Evolutionary conservation across 2,113 vertebrate species (phyloP).

Genomic region (Promerops cafer): DNA sequence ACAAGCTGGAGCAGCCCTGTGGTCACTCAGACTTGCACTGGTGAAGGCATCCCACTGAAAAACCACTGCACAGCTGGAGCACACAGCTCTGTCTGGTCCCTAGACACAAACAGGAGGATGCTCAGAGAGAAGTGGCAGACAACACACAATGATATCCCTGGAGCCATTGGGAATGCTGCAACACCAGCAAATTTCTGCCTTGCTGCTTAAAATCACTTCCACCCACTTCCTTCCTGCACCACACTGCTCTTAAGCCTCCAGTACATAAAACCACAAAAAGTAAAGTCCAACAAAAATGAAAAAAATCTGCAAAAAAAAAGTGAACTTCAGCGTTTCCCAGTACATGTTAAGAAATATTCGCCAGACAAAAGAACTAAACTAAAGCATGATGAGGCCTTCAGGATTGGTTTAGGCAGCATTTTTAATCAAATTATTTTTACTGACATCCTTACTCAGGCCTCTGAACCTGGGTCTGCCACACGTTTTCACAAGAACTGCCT

Average conservation of each 20-base stretch:
- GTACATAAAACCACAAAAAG: neutral
- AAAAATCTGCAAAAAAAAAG: neutral
- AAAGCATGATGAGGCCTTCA: neutral
- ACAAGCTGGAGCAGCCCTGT: neutral
- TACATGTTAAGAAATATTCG: neutral
- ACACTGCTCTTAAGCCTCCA: neutral
- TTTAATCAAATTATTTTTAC: neutral
- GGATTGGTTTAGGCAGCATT: neutral
- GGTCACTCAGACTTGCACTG: neutral
- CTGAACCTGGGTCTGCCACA: neutral
- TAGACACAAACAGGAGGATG: neutral
- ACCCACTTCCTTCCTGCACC: neutral
- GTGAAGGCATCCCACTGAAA: neutral
- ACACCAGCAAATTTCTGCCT: neutral
- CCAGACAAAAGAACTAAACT: neutral
- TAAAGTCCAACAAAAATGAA: neutral
- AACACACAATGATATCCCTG: neutral
- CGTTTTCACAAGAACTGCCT: neutral
- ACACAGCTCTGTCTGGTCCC: neutral
- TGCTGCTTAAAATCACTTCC: neutral
- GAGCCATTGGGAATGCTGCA: neutral
- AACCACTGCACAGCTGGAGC: neutral
- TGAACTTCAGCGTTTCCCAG: rapidly evolving
- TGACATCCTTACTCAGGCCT: neutral
- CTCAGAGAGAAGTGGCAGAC: neutral